Base-by-base conservation (phyloP, 2,888 invertebrate genomes). In the Ephialtes manifestator region DNA sequence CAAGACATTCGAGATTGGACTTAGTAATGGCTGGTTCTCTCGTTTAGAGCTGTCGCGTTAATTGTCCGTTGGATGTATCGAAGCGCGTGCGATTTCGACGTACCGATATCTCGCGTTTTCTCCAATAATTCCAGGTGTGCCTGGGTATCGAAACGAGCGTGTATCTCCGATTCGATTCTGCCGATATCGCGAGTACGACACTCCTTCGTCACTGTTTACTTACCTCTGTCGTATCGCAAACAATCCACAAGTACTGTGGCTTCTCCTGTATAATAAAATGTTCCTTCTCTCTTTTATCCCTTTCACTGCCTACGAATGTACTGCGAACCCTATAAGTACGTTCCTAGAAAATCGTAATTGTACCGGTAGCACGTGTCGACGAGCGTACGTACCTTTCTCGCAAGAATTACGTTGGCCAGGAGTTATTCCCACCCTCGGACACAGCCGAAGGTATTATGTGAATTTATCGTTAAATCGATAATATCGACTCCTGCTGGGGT, bases 341-440 rank as follows among this genome's bases (percentile, higher is more conserved):
- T 85, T 85, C 84, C 75, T 85, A 79, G 84, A 81, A 85, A 85
- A 81, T 75, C 84, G 84, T 85, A 85, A 85, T 85, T 81, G 84
- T 79, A 39, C 78, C 75, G 55, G 5, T 28, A 65, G 48, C 78
- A 24, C 67, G 31, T 78, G 81, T 74, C 55, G 53, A 68, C 77
- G 53, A 58, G 74, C 28, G 48, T 58, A 68, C 51, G 58, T 46
- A 48, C 20, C 18, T 31, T 51, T 28, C 55, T 51, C 51, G 31
- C 31, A 10, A 8, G 51, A 77, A 63, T 76, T 48, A 79, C 76
- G 72, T 51, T 13, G 65, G 18, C 20, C 53, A 43, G 18, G 60
- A 79, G 75, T 79, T 76, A 65, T 65, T 75, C 63, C 28, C 63
- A 35, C 24, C 48, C 75, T 68, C 75, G 75, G 31, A 71, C 70